Base-by-base conservation (phyloP, 2,797 vertebrate species). In the Gadopsis marmoratus region DNA sequence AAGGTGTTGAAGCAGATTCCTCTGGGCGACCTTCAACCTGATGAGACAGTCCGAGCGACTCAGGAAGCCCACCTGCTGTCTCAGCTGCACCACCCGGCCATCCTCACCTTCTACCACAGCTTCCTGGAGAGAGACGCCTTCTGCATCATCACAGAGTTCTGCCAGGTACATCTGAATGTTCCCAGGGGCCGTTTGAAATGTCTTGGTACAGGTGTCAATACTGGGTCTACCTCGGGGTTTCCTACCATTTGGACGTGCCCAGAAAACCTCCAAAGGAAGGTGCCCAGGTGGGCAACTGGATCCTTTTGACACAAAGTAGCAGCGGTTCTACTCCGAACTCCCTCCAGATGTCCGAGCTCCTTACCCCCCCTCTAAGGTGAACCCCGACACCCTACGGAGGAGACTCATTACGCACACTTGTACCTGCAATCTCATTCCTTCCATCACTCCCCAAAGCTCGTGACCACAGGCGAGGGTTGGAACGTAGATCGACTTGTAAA, bases 91-190 rank as follows among this genome's bases (percentile, higher is more conserved):
- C 96, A 97, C 75, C 96, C 96, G 26, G 83, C 95, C 87, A 97
- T 97, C 82, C 95, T 97, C 74, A 96, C 94, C 84, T 97, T 96
- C 94, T 90, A 96, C 73, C 90, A 91, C 71, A 97, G 96, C 89
- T 97, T 97, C 88, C 86, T 97, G 91, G 95, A 97, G 74, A 90
- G 56, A 83, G 93, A 94, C n/a, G 89, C 84, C 82, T 97, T 97
- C 94, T 97, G 96, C 86, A 97, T 97, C 78, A 93, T 97, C 84
- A 97, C 96, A 0, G 97, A 97, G 73, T 97, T 95, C 88, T 97
- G 96, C 48, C 96, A 97, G 96, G 97, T 21, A 3, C 17, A 5
- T 16, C 7, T n/a, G 48, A n/a, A 50, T 8, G 48, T 23, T n/a
- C 21, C 48, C 16, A 33, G 45, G 45, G 45, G 19, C 3, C 3